Conservation (phyloP, 2,888 invertebrate genomes). For the Siphonodentalium dalli region DNA sequence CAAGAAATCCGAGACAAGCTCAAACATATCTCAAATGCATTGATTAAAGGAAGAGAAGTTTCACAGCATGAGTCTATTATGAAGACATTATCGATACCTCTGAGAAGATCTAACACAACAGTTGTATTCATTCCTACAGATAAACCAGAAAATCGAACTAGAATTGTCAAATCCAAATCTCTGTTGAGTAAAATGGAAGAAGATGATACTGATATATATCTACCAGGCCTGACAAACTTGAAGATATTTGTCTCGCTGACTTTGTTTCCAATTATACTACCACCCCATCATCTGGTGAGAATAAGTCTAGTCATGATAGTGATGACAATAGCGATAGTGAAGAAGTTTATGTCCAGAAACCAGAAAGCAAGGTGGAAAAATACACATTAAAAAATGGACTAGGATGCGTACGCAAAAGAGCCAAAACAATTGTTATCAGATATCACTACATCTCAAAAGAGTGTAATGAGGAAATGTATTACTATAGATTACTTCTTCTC, state of each 20-base stretch:
- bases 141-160: conserved; percentile 17
- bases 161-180: conserved; percentile 19
- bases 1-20: conserved; percentile 13
- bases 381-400: no score
- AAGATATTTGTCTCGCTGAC: conserved; percentile 25
- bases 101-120: conserved; percentile 19
- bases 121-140: conserved; percentile 22
- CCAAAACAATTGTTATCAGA: no score
- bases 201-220: conserved; percentile 26
- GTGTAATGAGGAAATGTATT: no score
- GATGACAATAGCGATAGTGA: no score
- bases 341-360: no score
- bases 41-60: conserved; percentile 23
- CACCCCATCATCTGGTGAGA: neutral
- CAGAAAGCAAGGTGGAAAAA: no score
- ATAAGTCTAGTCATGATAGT: no score
- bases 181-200: conserved; percentile 20
- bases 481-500: no score
- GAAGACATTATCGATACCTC: conserved; percentile 19
- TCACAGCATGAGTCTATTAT: conserved; percentile 27
- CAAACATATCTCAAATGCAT: conserved; percentile 13
- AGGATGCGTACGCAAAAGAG: no score
- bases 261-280: conserved; percentile 22
- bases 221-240: conserved; percentile 20
- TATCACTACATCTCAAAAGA: no score